Evolutionary conservation across 2,113 vertebrate genomes (phyloP), one percentile per base, ranked within the genome.

Genomic region (Cyanistes caeruleus): DNA sequence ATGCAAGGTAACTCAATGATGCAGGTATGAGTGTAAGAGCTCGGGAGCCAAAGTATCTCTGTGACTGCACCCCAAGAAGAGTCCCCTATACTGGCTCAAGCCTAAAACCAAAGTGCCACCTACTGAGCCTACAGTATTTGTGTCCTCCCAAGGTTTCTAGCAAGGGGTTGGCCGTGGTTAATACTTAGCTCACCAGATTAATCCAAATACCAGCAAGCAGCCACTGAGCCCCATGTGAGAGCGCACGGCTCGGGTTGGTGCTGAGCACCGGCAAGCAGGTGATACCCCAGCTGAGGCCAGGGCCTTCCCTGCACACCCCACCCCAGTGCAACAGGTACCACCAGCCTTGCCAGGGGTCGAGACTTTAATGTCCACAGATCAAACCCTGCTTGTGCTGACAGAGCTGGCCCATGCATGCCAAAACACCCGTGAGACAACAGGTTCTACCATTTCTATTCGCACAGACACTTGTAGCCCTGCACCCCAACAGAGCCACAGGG

Each of bases 171-270:
- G 31, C 27, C 52, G 17, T 5, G 4, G 23, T 55, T 78, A 75
- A 68, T 28, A 20, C n/a, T 56, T 20, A 44, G 46, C 25, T 75
- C 9, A 1, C 22, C 3, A 6, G 49, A 84, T 31, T 39, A 80
- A 79, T n/a, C 33, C 58, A 78, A 67, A 15, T 43, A 41, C 24
- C 2, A 0, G 33, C 37, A 24, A 79, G 27, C 30, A 15, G 44
- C 21, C 44, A 17, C 48, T 13, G 3, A 4, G 8, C 4, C 48
- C 31, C 14, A 6, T 0, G 0, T 1, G 3, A 88, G 10, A 80
- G 25, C 49, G 51, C 2, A 2, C 0, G 0, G 20, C n/a, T 39
- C 0, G 0, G 30, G 48, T 5, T 41, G 43, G 60, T 56, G 37
- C 67, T 2, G 9, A 77, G 65, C 14, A 56, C 7, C 56, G 37